A percentile compares a stretch with the other conserved stretches of the same genome.
Conservation (phyloP, 2,113 vertebrate genomes). For the Phycodurus eques region DNA sequence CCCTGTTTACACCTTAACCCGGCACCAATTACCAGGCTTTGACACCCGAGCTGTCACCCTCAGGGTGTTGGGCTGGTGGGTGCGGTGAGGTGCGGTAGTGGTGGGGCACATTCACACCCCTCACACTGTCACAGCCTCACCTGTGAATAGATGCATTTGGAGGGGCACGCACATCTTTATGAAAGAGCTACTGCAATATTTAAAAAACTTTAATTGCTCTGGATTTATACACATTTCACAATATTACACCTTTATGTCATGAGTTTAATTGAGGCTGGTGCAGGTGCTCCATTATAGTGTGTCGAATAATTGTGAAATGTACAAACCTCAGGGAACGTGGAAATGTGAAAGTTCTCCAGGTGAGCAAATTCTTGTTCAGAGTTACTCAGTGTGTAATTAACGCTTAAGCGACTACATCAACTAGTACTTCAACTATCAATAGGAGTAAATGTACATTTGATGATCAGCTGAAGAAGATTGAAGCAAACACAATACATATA, state of each 20-base stretch:
- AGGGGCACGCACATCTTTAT: not conserved
- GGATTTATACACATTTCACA: not conserved
- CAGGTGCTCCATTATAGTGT: not conserved
- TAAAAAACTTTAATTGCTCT: not conserved
- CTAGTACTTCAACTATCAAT: too few species aligned
- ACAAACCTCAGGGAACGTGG: not conserved
- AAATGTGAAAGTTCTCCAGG: not conserved
- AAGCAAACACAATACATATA: too few species aligned
- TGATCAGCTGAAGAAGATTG: too few species aligned
- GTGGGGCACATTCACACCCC: conserved; percentile 47
- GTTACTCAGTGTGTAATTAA: not conserved
- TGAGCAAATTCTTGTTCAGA: not conserved
- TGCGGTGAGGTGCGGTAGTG: conserved; percentile 24
- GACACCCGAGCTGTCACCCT: conserved; percentile 64
- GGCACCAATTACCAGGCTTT: conserved; percentile 74
- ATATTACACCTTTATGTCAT: not conserved
- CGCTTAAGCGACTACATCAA: not conserved
- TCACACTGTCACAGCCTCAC: conserved; percentile 55
- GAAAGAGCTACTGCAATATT: not conserved
- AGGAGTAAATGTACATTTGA: too few species aligned
- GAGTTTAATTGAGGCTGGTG: not conserved
- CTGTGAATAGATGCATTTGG: conserved; percentile 40
- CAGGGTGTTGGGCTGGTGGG: conserved; percentile 13
- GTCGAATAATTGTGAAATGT: not conserved
- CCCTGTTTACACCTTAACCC: conserved; percentile 75